phyloP scores from a whole-genome alignment of 2,113 vertebrate genomes.

The Xenus cinereus region DNA sequence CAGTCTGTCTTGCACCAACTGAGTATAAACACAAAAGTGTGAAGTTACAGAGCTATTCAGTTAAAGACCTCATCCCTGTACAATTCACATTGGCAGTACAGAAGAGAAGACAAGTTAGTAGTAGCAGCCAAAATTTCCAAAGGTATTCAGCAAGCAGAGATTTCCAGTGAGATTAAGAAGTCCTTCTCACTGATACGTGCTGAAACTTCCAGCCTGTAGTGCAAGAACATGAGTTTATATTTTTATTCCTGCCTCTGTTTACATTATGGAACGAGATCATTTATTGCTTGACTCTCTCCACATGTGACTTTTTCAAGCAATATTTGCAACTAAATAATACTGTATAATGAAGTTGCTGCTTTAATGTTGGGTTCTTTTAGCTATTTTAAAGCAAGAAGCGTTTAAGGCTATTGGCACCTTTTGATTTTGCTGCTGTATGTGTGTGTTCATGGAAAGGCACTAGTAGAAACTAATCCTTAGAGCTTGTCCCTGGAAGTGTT shows the following conservation, averaged over 20 bases:
- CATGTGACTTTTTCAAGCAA: not conserved
- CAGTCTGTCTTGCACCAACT: not conserved
- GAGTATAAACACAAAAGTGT: not conserved
- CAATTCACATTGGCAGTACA: not conserved
- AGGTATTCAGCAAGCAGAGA: not conserved
- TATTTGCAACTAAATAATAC: not conserved
- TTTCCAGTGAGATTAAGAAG: not conserved
- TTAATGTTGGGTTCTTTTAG: not conserved
- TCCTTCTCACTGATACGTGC: not conserved
- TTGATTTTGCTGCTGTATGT: not conserved
- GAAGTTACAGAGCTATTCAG: not conserved
- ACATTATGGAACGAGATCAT: not conserved
- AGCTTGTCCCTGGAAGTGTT: not conserved
- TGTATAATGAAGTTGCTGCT: not conserved
- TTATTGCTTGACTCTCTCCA: not conserved
- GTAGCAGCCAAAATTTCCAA: not conserved
- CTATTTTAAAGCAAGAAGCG: not conserved
- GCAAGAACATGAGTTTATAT: not conserved
- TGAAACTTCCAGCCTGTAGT: not conserved
- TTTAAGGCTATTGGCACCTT: not conserved
- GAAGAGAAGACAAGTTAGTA: not conserved
- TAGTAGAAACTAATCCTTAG: not conserved
- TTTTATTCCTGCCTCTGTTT: not conserved
- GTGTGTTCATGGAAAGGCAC: not conserved
- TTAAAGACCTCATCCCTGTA: not conserved